Evolutionary conservation across 2,113 vertebrate species (phyloP).

Genomic region (Vanacampus margaritifer): DNA sequence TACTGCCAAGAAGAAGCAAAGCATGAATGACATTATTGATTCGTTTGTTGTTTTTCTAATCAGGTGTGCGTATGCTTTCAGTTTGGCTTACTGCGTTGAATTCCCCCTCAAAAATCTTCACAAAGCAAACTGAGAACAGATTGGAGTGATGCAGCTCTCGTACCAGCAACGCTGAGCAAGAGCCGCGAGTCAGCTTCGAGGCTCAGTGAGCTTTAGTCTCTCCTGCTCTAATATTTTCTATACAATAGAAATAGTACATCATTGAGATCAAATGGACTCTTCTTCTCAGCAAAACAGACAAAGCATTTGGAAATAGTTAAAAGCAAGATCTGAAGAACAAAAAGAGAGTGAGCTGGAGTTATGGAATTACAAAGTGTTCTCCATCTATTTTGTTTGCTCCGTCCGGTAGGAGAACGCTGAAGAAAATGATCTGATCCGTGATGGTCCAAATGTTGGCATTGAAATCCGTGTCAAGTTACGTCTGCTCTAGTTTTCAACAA

Average conservation of each 20-base stretch:
- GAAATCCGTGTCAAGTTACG: slow-evolving; percentile 61
- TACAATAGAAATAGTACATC: slow-evolving; percentile 75
- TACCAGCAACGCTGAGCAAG: slow-evolving; percentile 62
- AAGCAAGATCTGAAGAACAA: slow-evolving; percentile 63
- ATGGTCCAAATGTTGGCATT: slow-evolving; percentile 50
- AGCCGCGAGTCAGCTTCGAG: slow-evolving; percentile 65
- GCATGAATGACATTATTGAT: slow-evolving; percentile 31
- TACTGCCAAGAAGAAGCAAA: slow-evolving; percentile 67
- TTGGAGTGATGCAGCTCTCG: slow-evolving; percentile 65
- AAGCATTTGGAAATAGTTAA: slow-evolving; percentile 57
- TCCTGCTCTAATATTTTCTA: slow-evolving; percentile 72
- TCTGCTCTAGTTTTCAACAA: slow-evolving; percentile 53
- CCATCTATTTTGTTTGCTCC: slow-evolving; percentile 45
- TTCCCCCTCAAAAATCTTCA: slow-evolving; percentile 65
- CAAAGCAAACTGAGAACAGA: slow-evolving; percentile 67
- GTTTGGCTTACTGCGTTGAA: slow-evolving; percentile 57
- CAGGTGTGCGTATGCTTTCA: slow-evolving; percentile 58
- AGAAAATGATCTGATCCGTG: slow-evolving; percentile 46
- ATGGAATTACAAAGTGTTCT: slow-evolving; percentile 50
- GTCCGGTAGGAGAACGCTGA: slow-evolving; percentile 51
- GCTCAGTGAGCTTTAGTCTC: slow-evolving; percentile 60
- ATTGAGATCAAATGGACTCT: slow-evolving; percentile 70
- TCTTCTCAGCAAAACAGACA: slow-evolving; percentile 62
- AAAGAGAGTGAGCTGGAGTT: slow-evolving; percentile 14
- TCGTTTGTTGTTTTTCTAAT: slow-evolving; percentile 38